Evolutionary conservation across 2,113 vertebrate genomes (phyloP).

Genomic region (Amazona guildingii): DNA sequence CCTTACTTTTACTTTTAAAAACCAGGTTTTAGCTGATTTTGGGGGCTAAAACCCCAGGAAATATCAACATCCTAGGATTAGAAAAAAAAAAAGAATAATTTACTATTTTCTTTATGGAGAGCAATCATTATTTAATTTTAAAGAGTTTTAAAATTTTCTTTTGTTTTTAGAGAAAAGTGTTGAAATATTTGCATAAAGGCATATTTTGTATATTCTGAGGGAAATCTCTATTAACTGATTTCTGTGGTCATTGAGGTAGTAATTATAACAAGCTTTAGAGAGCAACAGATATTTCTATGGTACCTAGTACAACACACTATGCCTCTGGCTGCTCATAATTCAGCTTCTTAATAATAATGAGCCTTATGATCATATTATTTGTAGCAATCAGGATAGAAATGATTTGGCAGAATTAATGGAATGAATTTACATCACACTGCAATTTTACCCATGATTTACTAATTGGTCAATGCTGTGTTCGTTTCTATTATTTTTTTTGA

Average conservation of each 20-base stretch:
- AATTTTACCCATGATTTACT: constrained; percentile 34
- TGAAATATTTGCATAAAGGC: neutral
- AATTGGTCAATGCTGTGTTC: neutral
- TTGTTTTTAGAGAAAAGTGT: neutral
- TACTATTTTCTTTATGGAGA: neutral
- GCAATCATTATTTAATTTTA: neutral
- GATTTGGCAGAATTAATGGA: constrained; percentile 25
- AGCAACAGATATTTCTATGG: neutral
- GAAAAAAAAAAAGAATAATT: neutral
- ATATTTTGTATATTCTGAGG: neutral
- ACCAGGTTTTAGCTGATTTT: neutral
- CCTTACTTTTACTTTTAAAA: neutral
- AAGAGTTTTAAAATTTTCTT: neutral
- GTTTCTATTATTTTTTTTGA: neutral
- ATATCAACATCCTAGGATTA: neutral
- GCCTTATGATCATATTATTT: neutral
- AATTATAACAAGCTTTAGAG: constrained; percentile 39
- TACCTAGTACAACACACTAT: neutral
- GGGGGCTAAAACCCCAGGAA: neutral
- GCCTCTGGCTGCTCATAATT: constrained; percentile 33
- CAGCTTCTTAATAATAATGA: constrained; percentile 19
- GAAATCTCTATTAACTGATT: constrained; percentile 4
- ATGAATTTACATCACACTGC: constrained; percentile 1
- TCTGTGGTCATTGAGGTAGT: neutral
- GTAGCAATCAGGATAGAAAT: constrained; percentile 20